Evolutionary conservation across 2,888 invertebrate genomes (phyloP).

Genomic region (Agapetus fuscipes): DNA sequence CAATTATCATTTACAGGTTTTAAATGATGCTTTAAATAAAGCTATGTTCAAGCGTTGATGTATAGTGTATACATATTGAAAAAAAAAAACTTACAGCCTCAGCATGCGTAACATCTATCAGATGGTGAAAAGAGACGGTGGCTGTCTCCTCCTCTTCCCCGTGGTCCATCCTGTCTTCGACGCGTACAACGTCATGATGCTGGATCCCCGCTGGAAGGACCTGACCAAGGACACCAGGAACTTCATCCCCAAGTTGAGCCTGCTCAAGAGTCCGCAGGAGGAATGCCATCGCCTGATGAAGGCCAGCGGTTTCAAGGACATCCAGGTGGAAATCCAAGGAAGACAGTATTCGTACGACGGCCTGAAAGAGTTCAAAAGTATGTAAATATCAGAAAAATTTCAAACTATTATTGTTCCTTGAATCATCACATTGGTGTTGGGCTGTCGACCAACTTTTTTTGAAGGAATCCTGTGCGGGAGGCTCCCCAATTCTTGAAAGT

Average conservation of each 20-base stretch:
- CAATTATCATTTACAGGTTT: too few relatives aligned
- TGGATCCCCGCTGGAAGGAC: not conserved
- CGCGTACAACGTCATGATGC: conserved; percentile 24
- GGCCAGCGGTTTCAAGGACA: conserved; percentile 1
- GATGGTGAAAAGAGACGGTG: conserved; percentile 28
- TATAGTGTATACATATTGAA: too few relatives aligned
- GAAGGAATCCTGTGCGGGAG: too few relatives aligned
- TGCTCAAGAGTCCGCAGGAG: not conserved
- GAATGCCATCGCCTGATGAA: not conserved
- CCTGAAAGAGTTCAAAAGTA: not conserved
- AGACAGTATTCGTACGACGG: not conserved
- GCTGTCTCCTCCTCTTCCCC: conserved; percentile 28
- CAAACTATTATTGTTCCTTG: too few relatives aligned
- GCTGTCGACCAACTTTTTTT: too few relatives aligned
- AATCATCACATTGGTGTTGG: too few relatives aligned
- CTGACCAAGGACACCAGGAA: not conserved
- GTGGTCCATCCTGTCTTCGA: conserved; percentile 29
- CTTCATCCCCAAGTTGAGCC: not conserved
- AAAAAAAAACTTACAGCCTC: too few relatives aligned
- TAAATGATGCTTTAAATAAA: too few relatives aligned
- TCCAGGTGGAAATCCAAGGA: not conserved
- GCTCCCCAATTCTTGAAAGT: too few relatives aligned
- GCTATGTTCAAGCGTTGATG: too few relatives aligned
- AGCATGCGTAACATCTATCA: conserved; percentile 27
- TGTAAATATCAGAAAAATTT: too few relatives aligned